Conservation (phyloP, 2,113 vertebrate species). For the Tringa solitaria region DNA sequence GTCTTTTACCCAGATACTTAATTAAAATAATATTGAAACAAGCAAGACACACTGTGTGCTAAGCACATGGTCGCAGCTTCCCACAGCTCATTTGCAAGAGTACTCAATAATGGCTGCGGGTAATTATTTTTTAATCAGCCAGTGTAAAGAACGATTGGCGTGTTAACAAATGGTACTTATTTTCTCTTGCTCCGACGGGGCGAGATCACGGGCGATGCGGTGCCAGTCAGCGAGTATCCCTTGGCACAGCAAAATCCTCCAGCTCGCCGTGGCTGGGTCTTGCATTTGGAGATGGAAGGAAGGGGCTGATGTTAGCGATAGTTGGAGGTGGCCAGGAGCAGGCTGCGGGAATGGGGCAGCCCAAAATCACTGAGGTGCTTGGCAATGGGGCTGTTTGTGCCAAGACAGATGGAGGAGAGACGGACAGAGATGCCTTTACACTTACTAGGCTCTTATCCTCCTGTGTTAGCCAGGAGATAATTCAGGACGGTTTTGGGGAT, state of each 20-base stretch:
- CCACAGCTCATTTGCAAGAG: slow-evolving; percentile 68
- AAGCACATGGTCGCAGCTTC: slow-evolving; percentile 29
- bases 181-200: not conserved
- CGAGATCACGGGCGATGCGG: not conserved
- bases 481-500: not conserved
- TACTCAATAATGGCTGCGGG: slow-evolving; percentile 51
- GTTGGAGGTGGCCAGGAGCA: not conserved
- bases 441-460: not conserved
- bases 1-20: slow-evolving; percentile 62
- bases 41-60: slow-evolving; percentile 44
- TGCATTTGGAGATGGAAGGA: not conserved
- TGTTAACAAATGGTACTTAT: slow-evolving; percentile 66
- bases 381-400: not conserved
- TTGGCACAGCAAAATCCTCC: not conserved
- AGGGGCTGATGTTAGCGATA: not conserved
- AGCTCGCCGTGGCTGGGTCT: not conserved
- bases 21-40: slow-evolving; percentile 70
- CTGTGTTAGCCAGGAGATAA: not conserved
- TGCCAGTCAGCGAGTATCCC: not conserved
- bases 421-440: not conserved
- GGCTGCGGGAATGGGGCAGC: fast-evolving
- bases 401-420: not conserved
- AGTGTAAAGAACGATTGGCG: slow-evolving; percentile 60
- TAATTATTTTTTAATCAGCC: slow-evolving; percentile 74
- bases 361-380: not conserved